Base-by-base conservation (phyloP, 2,888 invertebrate genomes). In the Mesorhabditis spiculigera region DNA sequence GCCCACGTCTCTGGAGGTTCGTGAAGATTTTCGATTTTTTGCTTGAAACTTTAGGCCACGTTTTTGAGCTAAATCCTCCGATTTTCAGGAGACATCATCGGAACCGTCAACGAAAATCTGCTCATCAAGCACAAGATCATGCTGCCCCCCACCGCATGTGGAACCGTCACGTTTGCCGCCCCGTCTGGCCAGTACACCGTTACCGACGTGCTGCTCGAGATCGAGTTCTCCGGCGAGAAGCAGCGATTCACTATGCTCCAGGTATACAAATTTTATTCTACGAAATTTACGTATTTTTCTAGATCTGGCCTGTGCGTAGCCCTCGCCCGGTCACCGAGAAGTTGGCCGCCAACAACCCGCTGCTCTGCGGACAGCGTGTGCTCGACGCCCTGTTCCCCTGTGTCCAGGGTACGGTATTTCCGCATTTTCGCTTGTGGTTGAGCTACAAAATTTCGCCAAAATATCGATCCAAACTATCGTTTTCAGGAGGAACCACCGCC, bases 291-390 rank as follows among this genome's bases (percentile, higher is more conserved):
- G 13, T 28, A 28, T 28, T 28, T 1, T 65, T 65, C 13, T 41
- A 71, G 71, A 93, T 98, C 76, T 99, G 98, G 98, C 98, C 98
- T 5, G 98, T 99, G 82, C 92, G 98, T 87, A 94, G 95, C 88
- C 94, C 96, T 73, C 90, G 98, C 78, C 98, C 98, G 61, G 92
- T 92, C 73, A 93, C 95, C 28, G 98, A 99, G 89, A 99, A 99
- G 71, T 90, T 97, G 81, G 96, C 96, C 71, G 96, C 97, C 85
- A 98, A 98, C 90, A 92, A 95, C 88, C 98, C 98, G 66, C 90
- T 99, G 85, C 90, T 99, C 76, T 97, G 97, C 81, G 98, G 98
- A 1, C 98, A 99, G 89, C 91, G 98, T 75, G 97, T 98, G 67
- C 90, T 99, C 74, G 98, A 99, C 89, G 93, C 97, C 0, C 90